Percentiles rank a stretch among this genome's conserved stretches.
These are phyloP conservation scores for Alfaro cultratus DNA, from an alignment of 2,797 vertebrate species.

Conservation along the genomic window DNA sequence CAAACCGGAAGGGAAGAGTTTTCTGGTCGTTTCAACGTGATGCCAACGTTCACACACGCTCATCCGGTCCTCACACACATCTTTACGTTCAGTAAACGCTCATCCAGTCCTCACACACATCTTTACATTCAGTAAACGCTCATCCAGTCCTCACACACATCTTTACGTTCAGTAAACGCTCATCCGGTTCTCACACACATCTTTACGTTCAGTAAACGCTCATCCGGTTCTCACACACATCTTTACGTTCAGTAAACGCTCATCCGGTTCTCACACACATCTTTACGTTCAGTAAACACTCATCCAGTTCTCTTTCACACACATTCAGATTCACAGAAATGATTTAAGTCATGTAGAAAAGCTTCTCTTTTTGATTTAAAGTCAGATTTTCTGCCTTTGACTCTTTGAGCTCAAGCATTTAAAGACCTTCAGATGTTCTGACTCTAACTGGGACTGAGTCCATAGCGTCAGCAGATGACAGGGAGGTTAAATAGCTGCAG, in stretches of 20 bases:
- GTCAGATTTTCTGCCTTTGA: rapidly evolving
- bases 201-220: background rate
- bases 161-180: too few relatives aligned
- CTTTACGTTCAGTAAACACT: background rate
- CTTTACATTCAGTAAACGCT: background rate
- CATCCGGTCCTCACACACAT: too few relatives aligned
- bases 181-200: too few relatives aligned
- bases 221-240: too few relatives aligned
- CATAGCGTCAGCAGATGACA: slow-evolving; percentile 40
- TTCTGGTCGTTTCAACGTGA: background rate
- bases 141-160: background rate
- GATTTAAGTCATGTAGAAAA: background rate
- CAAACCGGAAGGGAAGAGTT: slow-evolving; percentile 30
- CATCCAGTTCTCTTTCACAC: background rate
- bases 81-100: too few relatives aligned
- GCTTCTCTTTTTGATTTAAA: background rate
- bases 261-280: too few relatives aligned
- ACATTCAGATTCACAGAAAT: background rate
- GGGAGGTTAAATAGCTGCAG: slow-evolving; percentile 60
- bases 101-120: too few relatives aligned
- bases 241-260: too few relatives aligned
- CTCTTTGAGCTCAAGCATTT: background rate
- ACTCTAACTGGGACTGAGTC: slow-evolving; percentile 3
- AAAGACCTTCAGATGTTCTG: background rate
- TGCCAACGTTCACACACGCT: background rate